These are phyloP conservation scores for Xyrauchen texanus DNA, from an alignment of 2,113 vertebrate species.

Conservation along the genomic window DNA sequence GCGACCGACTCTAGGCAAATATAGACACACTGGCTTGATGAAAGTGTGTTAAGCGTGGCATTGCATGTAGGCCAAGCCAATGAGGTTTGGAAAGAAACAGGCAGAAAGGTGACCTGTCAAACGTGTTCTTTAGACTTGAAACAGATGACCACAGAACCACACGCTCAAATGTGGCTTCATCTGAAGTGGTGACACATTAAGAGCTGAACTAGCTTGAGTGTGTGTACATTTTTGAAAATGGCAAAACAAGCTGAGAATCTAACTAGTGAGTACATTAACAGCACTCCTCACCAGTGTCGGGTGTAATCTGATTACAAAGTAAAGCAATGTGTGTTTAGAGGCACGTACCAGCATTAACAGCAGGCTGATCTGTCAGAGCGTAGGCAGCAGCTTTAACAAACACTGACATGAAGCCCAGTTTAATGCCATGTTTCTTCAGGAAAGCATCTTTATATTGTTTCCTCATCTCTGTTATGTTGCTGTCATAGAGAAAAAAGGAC, in stretches of 20 bases:
- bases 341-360: conserved; percentile 88
- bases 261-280: too few relatives aligned
- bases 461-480: conserved; percentile 96
- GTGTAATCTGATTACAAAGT: too few relatives aligned
- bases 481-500: conserved; percentile 58
- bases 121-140: conserved; percentile 53
- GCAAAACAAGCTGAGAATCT: too few relatives aligned
- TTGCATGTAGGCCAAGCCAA: conserved; percentile 65
- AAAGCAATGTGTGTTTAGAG: neutral
- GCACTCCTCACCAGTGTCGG: too few relatives aligned
- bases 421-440: conserved; percentile 94
- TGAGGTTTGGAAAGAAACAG: conserved; percentile 65
- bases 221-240: too few relatives aligned
- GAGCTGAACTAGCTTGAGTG: neutral
- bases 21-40: conserved; percentile 48
- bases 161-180: conserved; percentile 18
- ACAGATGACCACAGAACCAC: conserved; percentile 47
- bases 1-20: neutral
- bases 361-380: conserved; percentile 89
- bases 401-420: conserved; percentile 97
- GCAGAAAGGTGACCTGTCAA: conserved; percentile 31
- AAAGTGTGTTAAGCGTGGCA: conserved; percentile 55
- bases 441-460: conserved; percentile 89
- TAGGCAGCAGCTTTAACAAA: conserved; percentile 96
- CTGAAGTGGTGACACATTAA: conserved; percentile 10